Conservation (phyloP, 2,113 vertebrate species). For the Channa argus region DNA sequence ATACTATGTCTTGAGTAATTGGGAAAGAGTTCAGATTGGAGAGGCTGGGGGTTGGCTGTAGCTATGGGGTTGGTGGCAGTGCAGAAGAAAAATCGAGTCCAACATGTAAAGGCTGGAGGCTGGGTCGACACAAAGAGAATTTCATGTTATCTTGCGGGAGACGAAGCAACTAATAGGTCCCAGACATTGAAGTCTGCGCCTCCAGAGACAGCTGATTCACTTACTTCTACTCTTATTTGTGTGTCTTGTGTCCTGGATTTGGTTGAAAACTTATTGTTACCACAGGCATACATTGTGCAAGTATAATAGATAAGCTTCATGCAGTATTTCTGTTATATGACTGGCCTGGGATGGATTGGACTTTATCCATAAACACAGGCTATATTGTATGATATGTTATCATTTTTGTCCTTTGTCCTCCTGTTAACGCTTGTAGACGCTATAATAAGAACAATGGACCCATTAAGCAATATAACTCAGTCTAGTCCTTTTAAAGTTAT, state of each 20-base stretch:
- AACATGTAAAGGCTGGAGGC: conserved; percentile 68
- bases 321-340: conserved; percentile 7
- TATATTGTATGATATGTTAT: not conserved
- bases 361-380: conserved; percentile 4
- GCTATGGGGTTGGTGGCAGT: not conserved
- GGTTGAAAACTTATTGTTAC: conserved; percentile 25
- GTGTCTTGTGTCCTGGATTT: conserved; percentile 48
- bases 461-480: not conserved
- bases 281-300: conserved; percentile 32
- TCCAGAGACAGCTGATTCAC: conserved; percentile 71
- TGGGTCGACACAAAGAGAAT: conserved; percentile 71
- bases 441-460: not conserved
- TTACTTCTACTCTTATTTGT: conserved; percentile 54
- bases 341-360: conserved; percentile 7
- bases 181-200: conserved; percentile 48
- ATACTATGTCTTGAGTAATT: conserved; percentile 71
- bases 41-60: not conserved
- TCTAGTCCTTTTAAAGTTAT: not conserved
- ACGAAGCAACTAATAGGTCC: conserved; percentile 71
- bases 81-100: conserved; percentile 62
- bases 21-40: conserved; percentile 10
- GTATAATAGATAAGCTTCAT: conserved; percentile 12
- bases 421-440: not conserved
- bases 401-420: conserved; percentile 11
- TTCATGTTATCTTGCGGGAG: conserved; percentile 71